Conservation (phyloP, 2,113 vertebrate genomes). For the Catharus minimus region DNA sequence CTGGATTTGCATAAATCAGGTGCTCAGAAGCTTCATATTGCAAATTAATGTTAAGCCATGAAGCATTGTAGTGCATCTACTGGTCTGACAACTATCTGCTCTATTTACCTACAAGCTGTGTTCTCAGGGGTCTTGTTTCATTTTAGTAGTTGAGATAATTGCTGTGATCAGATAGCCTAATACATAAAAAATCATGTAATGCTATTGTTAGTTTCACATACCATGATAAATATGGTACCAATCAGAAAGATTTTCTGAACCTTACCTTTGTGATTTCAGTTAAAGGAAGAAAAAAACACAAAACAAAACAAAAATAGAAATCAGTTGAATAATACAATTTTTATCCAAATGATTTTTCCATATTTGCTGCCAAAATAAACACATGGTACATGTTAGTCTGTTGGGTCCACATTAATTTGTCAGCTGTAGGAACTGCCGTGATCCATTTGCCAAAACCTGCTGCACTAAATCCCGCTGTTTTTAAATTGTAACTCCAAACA, state of each 20-base stretch:
- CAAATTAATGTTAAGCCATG: background rate
- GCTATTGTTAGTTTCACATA: background rate
- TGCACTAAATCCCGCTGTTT: constrained; percentile 80
- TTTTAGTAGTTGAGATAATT: constrained; percentile 20
- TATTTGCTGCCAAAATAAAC: constrained; percentile 79
- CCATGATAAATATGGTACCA: constrained; percentile 52
- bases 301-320: constrained; percentile 67
- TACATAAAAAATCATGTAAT: constrained; percentile 13
- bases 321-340: constrained; percentile 72
- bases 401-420: constrained; percentile 64
- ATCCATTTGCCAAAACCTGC: constrained; percentile 75
- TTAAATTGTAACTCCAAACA: constrained; percentile 77
- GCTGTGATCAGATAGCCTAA: background rate
- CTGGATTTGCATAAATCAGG: background rate
- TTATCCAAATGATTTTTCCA: constrained; percentile 82
- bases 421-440: constrained; percentile 71
- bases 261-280: constrained; percentile 73
- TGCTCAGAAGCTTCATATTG: background rate
- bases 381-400: constrained; percentile 78
- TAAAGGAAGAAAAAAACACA: constrained; percentile 36
- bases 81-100: constrained; percentile 5
- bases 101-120: background rate
- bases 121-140: background rate
- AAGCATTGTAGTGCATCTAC: background rate
- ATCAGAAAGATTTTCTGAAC: constrained; percentile 63